Base-by-base conservation (phyloP, 2,888 invertebrate species). In the Branchipolynoe longqiensis region DNA sequence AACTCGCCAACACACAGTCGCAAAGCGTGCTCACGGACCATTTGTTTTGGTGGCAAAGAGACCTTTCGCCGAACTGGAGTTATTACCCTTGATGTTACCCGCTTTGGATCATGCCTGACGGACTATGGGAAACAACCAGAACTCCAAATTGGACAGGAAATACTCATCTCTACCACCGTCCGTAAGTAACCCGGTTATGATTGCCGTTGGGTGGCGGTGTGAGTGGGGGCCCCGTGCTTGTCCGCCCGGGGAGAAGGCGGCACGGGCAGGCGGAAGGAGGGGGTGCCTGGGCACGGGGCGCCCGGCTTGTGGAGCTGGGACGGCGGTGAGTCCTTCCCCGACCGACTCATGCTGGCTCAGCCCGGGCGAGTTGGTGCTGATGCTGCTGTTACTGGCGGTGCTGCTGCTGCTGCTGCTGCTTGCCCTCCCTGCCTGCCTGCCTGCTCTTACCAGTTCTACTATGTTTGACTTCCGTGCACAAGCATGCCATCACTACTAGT, bases 151-250 rank as follows among this genome's bases (percentile, higher is more conserved):
- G 33, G 86, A 82, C 74, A 64, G 84, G 73, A 83, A 86, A 48
- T 87, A 84, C 36, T 64, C 87, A 22, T 87, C 87, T 8, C 84
- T 87, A 62, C 87, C 87, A 48, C 40, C 84, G 12, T 85, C 85
- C 81, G 87, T 87, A 84, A 84, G 54, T 74, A 69, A 41, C 0
- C 82, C 58, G 22, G 12, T 31, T 40, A 1, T 41, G 6, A 22
- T 54, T n/a, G 18, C 33, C 1, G 28, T 31, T 31, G 28, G 41
- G 4, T 40, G 28, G 78, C 62, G 62, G 25, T 31, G 14, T 6
- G 25, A 14, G 36, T 6, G 78, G 48, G 31, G 56, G 54, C 54
- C 62, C 62, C 22, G 25, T 48, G 78, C 48, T 28, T 12, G 25
- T 14, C 78, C 78, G 54, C 18, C 31, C 31, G 41, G n/a, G 48